phyloP scores from a whole-genome alignment of 2,888 invertebrate genomes.

The Archips crataeganus region DNA sequence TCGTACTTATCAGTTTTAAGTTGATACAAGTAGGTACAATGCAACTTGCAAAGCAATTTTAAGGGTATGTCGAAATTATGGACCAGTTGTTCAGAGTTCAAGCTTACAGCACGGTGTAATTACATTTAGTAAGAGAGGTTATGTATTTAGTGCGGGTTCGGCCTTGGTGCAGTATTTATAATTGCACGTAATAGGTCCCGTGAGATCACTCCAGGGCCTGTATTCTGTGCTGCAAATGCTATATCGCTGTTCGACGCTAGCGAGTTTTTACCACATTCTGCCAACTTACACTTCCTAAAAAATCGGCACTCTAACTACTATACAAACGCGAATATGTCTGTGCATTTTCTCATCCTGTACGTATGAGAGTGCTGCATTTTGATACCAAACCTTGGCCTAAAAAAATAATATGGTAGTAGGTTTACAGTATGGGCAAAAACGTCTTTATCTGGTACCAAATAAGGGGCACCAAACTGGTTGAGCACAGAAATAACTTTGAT shows the following conservation, averaged over 20 bases:
- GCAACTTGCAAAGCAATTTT: not conserved
- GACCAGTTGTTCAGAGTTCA: conserved; percentile 7
- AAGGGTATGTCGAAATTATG: conserved; percentile 7
- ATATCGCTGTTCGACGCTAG: not conserved
- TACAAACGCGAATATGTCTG: too few species aligned
- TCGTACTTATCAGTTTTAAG: too few species aligned
- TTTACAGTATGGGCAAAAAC: too few species aligned
- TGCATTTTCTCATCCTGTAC: too few species aligned
- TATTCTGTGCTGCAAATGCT: not conserved
- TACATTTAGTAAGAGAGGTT: conserved; percentile 28
- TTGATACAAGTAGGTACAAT: not conserved
- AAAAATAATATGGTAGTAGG: too few species aligned
- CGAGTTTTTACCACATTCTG: not conserved
- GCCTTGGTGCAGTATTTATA: conserved; percentile 70
- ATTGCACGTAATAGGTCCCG: conserved; percentile 65
- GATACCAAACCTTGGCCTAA: too few species aligned
- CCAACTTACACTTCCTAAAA: too few species aligned
- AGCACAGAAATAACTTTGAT: too few species aligned
- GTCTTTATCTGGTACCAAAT: too few species aligned
- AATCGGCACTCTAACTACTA: too few species aligned
- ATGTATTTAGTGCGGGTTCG: conserved; percentile 46
- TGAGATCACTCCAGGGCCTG: conserved; percentile 55
- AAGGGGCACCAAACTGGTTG: too few species aligned
- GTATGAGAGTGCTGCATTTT: too few species aligned
- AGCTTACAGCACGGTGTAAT: not conserved